A percentile compares a stretch with the other conserved stretches of the same genome.
These are phyloP conservation scores for Synanthedon myopaeformis DNA, from an alignment of 2,888 invertebrate genomes.

Conservation along the genomic window DNA sequence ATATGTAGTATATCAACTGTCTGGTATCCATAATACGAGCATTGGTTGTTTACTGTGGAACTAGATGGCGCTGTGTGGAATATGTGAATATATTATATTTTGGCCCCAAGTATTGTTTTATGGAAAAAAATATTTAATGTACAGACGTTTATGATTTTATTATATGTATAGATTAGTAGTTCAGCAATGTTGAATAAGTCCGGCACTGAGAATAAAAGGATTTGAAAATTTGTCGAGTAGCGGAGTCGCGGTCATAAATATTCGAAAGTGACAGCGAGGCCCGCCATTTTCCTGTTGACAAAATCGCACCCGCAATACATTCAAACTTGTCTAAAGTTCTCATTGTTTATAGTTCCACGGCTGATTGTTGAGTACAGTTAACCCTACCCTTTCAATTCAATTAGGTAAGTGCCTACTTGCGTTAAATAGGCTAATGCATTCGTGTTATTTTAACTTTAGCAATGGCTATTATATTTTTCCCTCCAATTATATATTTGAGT, in stretches of 20 bases:
- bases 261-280: conserved; percentile 49
- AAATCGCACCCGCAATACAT: conserved; percentile 61
- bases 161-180: no score
- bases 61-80: no score
- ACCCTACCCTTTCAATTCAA: conserved; percentile 36
- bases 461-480: no score
- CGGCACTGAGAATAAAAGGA: conserved; percentile 50
- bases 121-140: no score
- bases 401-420: conserved; percentile 13
- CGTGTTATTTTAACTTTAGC: background rate
- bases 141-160: no score
- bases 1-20: no score
- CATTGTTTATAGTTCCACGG: conserved; percentile 46
- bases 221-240: conserved; percentile 55
- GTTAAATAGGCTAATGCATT: background rate
- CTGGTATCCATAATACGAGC: no score
- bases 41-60: no score
- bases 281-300: conserved; percentile 69
- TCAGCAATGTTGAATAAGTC: conserved; percentile 38
- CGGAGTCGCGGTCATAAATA: conserved; percentile 57
- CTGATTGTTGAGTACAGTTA: conserved; percentile 37
- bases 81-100: no score
- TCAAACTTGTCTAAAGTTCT: conserved; percentile 60
- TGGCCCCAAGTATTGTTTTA: no score
- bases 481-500: no score